phyloP scores from a whole-genome alignment of 2,113 vertebrate genomes.

The Crotalus helleri region DNA sequence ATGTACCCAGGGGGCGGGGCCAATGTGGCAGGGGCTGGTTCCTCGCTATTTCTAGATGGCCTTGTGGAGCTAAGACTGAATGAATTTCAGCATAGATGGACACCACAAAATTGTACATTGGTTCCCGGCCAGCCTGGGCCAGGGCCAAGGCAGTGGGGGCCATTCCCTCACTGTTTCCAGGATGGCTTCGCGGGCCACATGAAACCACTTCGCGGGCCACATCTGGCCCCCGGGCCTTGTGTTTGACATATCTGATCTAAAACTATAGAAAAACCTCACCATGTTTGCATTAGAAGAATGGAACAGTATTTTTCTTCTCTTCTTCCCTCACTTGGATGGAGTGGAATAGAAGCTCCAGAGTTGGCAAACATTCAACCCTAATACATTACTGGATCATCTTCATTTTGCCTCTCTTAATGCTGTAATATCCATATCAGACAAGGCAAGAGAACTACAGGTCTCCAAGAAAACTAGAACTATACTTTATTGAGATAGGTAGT shows the following conservation, averaged over 20 bases:
- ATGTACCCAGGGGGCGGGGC: no score
- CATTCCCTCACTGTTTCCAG: no score
- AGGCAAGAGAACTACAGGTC: background rate
- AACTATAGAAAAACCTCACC: background rate
- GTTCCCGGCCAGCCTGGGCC: no score
- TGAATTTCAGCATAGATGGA: no score
- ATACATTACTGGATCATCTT: background rate
- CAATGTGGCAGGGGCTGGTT: no score
- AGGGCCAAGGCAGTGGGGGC: no score
- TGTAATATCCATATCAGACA: background rate
- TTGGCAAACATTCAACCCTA: background rate
- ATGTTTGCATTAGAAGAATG: background rate
- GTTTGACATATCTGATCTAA: background rate
- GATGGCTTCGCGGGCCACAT: no score
- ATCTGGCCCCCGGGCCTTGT: no score
- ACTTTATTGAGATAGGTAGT: background rate
- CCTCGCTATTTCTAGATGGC: no score
- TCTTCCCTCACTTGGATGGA: background rate
- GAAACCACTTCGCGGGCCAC: no score
- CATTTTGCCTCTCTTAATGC: background rate
- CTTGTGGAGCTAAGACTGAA: no score
- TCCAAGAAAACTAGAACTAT: background rate
- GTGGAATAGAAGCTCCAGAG: background rate
- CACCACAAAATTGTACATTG: no score
- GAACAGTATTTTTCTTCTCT: background rate